Evolutionary conservation across 92 coral and sea anemone genomes (phyloP), one percentile per base, ranked within the genome.

Genomic region (Epizoanthus ramosus): DNA sequence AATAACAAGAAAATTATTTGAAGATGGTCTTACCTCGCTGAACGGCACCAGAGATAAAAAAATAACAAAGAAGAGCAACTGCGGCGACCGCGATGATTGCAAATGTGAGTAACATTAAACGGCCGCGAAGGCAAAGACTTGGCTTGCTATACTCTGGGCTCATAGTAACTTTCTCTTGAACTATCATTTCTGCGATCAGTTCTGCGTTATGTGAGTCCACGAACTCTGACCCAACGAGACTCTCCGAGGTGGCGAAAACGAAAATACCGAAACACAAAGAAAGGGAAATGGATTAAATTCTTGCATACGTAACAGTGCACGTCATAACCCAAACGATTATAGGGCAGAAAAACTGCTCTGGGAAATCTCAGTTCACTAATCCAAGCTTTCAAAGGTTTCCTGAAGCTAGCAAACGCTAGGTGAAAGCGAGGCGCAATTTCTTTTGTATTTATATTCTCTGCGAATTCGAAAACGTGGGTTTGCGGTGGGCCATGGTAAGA

Each of bases 271-370:
- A 28, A 60, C 45, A 77, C 82, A 77, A 77, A 77, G 71, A 12
- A 77, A 77, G 82, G 82, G 82, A 77, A 77, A 77, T 60, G 71
- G 6, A 61, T 77, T 61, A 63, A 39, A 77, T 77, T 77, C 71
- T 77, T 77, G 53, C 82, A 77, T 77, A 77, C 58, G 66, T 77
- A 60, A 77, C 58, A 47, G 43, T 21, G 21, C 37, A 77, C 82
- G 82, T 77, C 82, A 77, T 61, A 37, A 22, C 57, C 82, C 28
- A 39, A 77, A 76, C n/a, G 69, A 77, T 77, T 77, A 59, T 77
- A 14, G 64, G 47, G 54, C 54, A 39, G 58, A 61, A 61, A 77
- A 76, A 76, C 23, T 61, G 31, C 71, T 39, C 82, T 77, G 71
- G 82, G 10, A 77, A 77, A 39, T 23, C 59, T 77, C 82, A 77